Base-by-base conservation (phyloP, 2,797 vertebrate species). In the Poeciliopsis gracilis region DNA sequence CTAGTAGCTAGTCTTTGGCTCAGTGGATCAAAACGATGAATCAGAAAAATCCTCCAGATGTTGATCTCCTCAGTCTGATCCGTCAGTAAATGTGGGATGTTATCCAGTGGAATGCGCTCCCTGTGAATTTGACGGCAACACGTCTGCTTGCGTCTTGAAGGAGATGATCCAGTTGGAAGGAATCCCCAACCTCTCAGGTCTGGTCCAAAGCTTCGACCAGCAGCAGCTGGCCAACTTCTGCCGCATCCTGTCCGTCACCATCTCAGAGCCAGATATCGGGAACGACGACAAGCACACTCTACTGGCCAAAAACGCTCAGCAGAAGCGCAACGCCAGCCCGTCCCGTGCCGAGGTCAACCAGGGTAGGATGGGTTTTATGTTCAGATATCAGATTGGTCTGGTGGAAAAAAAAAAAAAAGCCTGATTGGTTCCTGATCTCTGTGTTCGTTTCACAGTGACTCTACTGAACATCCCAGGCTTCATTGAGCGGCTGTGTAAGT, bases 171-270 rank as follows among this genome's bases (percentile, higher is more conserved):
- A 98, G 47, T 95, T 99, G 89, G 98, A 99, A 78, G 97, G 98
- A 85, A 98, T 99, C 89, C 97, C 98, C 78, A 98, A 98, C 86
- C 95, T 99, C 75, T 96, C 95, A 0, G 96, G 95, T 80, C 95
- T 99, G 78, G 98, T 99, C 57, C 98, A 98, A 91, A 99, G 97
- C 91, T 99, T 99, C 43, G 98, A 99, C 94, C 98, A 99, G 90
- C 98, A 99, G 85, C 98, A 99, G 90, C 96, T 99, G 77, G 98
- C 98, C 51, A 99, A 98, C 95, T 99, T 99, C 95, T 99, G 98
- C 91, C 96, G 98, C 87, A 99, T 99, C 91, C 95, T 99, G 28
- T 99, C 98, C 0, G 97, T 99, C 92, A 99, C 98, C 43, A 99
- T 99, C 93, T 99, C 98, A 0, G 98, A 99, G 85, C 97, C 98